Conservation (phyloP, 2,113 vertebrate genomes). For the Sitta europaea region DNA sequence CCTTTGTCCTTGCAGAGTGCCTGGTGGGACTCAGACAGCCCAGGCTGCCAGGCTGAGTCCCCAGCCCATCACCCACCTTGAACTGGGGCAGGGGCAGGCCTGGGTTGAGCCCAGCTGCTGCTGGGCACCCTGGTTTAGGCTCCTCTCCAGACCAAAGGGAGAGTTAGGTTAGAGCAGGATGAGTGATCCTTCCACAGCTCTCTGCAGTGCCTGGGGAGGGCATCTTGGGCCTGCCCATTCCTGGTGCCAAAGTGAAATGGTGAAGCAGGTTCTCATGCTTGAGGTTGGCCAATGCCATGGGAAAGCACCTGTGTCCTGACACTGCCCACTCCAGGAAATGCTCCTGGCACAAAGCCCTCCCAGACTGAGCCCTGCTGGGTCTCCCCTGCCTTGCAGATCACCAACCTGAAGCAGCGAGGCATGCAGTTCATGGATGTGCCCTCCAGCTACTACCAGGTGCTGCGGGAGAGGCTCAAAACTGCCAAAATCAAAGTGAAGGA, state of each 20-base stretch:
- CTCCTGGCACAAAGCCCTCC: neutral
- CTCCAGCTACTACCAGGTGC: slow-evolving; percentile 83
- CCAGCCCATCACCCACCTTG: neutral
- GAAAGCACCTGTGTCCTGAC: accelerated
- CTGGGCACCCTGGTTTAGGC: neutral
- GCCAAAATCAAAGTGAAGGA: slow-evolving; percentile 88
- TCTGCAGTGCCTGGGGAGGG: neutral
- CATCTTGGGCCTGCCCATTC: neutral
- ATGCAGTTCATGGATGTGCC: slow-evolving; percentile 90
- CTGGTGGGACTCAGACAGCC: neutral
- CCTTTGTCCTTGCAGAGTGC: neutral
- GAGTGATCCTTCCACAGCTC: neutral
- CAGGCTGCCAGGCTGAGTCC: neutral
- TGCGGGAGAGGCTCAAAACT: slow-evolving; percentile 81
- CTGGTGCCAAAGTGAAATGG: neutral
- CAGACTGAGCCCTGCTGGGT: neutral
- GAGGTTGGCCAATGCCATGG: neutral
- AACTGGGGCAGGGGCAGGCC: neutral
- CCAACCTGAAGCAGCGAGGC: slow-evolving; percentile 86
- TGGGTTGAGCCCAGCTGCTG: neutral
- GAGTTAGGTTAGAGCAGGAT: neutral
- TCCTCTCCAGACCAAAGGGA: neutral
- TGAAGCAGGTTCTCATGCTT: neutral
- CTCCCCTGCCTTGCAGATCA: slow-evolving; percentile 73
- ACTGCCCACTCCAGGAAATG: neutral